phyloP scores from a whole-genome alignment of 2,113 vertebrate species.

The Pollachius pollachius region DNA sequence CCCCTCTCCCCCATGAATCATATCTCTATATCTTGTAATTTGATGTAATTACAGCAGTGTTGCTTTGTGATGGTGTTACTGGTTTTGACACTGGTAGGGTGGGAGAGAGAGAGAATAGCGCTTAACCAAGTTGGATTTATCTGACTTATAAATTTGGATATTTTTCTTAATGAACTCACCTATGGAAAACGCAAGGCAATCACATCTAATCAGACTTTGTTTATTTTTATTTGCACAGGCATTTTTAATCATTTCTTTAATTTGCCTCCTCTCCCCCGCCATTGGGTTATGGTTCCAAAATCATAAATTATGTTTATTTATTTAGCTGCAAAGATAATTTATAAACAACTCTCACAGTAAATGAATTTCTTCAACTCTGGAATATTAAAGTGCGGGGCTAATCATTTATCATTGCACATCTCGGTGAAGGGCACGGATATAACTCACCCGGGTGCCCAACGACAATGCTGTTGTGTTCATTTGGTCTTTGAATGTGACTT shows the following conservation, averaged over 20 bases:
- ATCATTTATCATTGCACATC: slow-evolving; percentile 45
- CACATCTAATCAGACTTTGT: slow-evolving; percentile 51
- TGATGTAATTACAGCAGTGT: slow-evolving; percentile 19
- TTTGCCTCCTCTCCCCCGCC: slow-evolving; percentile 42
- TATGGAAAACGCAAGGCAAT: slow-evolving; percentile 39
- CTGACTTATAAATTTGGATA: slow-evolving; percentile 4
- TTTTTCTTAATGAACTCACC: slow-evolving; percentile 2
- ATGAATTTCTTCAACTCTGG: slow-evolving; percentile 52
- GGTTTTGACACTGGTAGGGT: not conserved
- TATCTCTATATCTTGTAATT: slow-evolving; percentile 1
- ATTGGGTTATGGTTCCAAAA: slow-evolving; percentile 53
- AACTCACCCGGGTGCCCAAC: slow-evolving; percentile 46
- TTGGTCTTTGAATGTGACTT: slow-evolving; percentile 54
- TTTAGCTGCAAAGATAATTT: slow-evolving; percentile 35
- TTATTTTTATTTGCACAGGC: slow-evolving; percentile 59
- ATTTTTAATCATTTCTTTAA: slow-evolving; percentile 56
- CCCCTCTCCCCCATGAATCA: not conserved
- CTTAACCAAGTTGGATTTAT: too few species aligned
- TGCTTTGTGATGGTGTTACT: slow-evolving; percentile 7
- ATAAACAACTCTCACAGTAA: slow-evolving; percentile 39
- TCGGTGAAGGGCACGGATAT: slow-evolving; percentile 40
- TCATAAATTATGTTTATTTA: slow-evolving; percentile 45
- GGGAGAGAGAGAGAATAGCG: too few species aligned
- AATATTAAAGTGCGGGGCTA: slow-evolving; percentile 43
- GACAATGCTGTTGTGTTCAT: slow-evolving; percentile 48